Base-by-base conservation (phyloP, 2,797 vertebrate genomes). In the Adrianichthys oophorus region DNA sequence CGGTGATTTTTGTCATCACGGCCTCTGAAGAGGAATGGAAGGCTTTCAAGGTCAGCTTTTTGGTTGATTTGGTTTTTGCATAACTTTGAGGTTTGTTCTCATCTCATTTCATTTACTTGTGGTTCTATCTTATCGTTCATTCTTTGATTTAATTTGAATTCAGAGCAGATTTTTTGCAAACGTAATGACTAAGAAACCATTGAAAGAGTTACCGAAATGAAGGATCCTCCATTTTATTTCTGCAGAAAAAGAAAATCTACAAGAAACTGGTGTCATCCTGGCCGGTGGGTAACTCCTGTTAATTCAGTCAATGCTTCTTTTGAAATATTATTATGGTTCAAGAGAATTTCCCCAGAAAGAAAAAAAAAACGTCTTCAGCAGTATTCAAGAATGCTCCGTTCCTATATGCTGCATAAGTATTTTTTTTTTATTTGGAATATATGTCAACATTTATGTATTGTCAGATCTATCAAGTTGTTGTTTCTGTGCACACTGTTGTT, bases 21-120 rank as follows among this genome's bases (percentile, higher is more conserved):
- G 89, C 86, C 21, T 90, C 89, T 47, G 92, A 92, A 56, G 91
- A 92, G 52, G 90, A 92, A 51, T 93, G 91, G 92, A 74, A 85
- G 52, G 65, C 48, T 3, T 93, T 93, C 56, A 92, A 91, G 86
- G 92, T 93, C 60, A 56, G 44, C 14, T 19, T 13, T 15, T 37
- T n/a, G 17, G 48, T 15, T n/a, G 5, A 23, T 0, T 14, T 5
- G 26, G 6, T 52, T 15, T 42, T 40, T 37, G 17, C 15, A 42
- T 4, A 1, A 0, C 18, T 3, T n/a, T 1, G 3, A 15, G 4
- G 7, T 21, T 15, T 8, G 10, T 15, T 21, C 32, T 18, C 13
- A 15, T 41, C 42, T 23, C 1, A 16, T n/a, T 1, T n/a, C 13
- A 42, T 23, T 1, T 5, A 5, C 19, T 21, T 16, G n/a, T 19